These are phyloP conservation scores for Nasonovia ribisnigri DNA, from an alignment of 2,888 invertebrate species.

Conservation along the genomic window DNA sequence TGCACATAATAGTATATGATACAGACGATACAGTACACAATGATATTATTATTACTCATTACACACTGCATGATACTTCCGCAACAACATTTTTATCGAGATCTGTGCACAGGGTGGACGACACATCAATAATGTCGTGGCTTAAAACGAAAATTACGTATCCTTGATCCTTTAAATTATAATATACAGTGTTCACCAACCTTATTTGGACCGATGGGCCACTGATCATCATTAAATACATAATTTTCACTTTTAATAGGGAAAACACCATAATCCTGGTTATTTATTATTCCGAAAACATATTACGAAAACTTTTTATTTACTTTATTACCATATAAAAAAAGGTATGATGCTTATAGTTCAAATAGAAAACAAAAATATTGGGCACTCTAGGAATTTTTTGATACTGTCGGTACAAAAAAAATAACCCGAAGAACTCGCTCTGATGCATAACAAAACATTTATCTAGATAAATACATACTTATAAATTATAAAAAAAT, in stretches of 20 bases:
- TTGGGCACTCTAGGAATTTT: background rate
- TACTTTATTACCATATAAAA: background rate
- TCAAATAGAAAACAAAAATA: background rate
- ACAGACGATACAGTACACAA: background rate
- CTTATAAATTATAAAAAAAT: background rate
- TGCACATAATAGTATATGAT: background rate
- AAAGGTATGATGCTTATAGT: background rate
- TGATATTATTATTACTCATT: background rate
- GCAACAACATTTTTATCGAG: background rate
- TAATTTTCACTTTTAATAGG: background rate
- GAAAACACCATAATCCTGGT: background rate
- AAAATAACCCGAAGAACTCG: background rate
- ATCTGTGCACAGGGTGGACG: background rate
- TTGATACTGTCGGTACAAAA: background rate
- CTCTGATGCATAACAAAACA: background rate
- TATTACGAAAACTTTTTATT: background rate
- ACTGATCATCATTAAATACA: background rate
- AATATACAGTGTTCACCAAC: background rate
- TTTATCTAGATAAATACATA: too few relatives aligned
- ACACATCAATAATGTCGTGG: background rate
- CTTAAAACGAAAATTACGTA: background rate
- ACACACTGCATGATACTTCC: background rate
- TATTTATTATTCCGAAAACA: background rate
- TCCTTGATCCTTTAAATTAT: background rate
- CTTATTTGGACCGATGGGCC: background rate